These are phyloP conservation scores for Crotophaga sulcirostris DNA, from an alignment of 2,113 vertebrate species.

Conservation along the genomic window DNA sequence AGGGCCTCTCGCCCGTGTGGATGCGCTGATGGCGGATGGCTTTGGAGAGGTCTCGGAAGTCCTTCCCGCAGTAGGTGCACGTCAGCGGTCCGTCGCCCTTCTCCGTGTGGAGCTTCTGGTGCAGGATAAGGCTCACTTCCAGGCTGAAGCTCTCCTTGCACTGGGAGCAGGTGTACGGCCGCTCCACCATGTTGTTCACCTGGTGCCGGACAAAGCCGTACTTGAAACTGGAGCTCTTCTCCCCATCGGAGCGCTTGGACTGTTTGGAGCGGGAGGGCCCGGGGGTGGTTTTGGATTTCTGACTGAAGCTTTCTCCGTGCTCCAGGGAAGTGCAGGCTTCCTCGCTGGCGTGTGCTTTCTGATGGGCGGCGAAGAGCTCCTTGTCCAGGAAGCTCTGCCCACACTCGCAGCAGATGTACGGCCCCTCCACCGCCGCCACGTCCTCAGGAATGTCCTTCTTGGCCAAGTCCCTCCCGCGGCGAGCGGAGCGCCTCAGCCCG, in stretches of 20 bases:
- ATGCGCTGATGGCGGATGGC: constrained; percentile 78
- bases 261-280: constrained; percentile 68
- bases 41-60: constrained; percentile 77
- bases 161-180: constrained; percentile 86
- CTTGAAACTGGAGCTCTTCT: constrained; percentile 68
- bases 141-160: constrained; percentile 89
- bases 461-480: constrained; percentile 60
- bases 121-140: constrained; percentile 88
- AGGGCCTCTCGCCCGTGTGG: constrained; percentile 90
- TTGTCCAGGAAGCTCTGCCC: constrained; percentile 84
- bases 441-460: constrained; percentile 23
- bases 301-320: not conserved
- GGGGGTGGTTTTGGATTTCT: constrained; percentile 62
- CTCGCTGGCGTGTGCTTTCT: constrained; percentile 30
- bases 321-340: constrained; percentile 49
- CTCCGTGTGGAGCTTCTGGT: constrained; percentile 84
- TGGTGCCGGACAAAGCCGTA: constrained; percentile 36
- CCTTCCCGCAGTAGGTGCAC: constrained; percentile 78
- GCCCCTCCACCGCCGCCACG: constrained; percentile 64
- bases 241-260: constrained; percentile 73
- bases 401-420: constrained; percentile 87
- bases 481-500: constrained; percentile 64
- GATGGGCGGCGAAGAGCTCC: constrained; percentile 46
- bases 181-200: constrained; percentile 81
- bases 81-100: constrained; percentile 79